Base-by-base conservation (phyloP, 2,888 invertebrate genomes). In the Apoda limacodes region DNA sequence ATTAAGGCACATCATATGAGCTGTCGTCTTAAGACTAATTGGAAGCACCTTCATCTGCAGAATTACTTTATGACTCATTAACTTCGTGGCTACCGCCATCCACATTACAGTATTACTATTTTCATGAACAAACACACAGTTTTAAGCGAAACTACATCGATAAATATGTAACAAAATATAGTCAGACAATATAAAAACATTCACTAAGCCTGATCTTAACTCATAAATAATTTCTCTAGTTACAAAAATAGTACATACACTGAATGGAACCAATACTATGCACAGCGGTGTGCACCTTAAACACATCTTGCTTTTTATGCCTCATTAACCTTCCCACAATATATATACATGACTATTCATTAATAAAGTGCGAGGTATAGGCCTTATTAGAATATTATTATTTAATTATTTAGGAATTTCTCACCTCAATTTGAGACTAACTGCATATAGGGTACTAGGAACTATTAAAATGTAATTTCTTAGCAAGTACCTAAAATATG, bases 221-320 rank as follows among this genome's bases (percentile, higher is more conserved):
- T 74, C 70, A 80, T 80, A 80, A 78, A 80, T 80, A 80, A 78
- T 75, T 80, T 78, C 62, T 74, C 80, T 80, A 72, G 63, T 70
- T 72, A 80, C 78, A 76, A 75, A 71, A 72, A 76, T 75, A 76
- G 72, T 75, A 71, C n/a, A n/a, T 72, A 78, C 75, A 76, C 51
- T 58, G 69, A 65, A 69, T 57, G 66, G 64, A 57, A 51, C 58
- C 17, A 17, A 17, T 7, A 6, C 5, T 5, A 17, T 17, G 7
- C 17, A 17, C 7, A 17, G n/a, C n/a, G n/a, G n/a, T n/a, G n/a
- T n/a, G n/a, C n/a, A n/a, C n/a, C n/a, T n/a, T n/a, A n/a, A n/a
- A n/a, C n/a, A n/a, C n/a, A n/a, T n/a, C n/a, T n/a, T n/a, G n/a
- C n/a, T n/a, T n/a, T n/a, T n/a, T n/a, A n/a, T n/a, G n/a, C n/a